Evolutionary conservation across 1,140 invertebrate species (phyloP).

Genomic region (Drosophila athabasca): DNA sequence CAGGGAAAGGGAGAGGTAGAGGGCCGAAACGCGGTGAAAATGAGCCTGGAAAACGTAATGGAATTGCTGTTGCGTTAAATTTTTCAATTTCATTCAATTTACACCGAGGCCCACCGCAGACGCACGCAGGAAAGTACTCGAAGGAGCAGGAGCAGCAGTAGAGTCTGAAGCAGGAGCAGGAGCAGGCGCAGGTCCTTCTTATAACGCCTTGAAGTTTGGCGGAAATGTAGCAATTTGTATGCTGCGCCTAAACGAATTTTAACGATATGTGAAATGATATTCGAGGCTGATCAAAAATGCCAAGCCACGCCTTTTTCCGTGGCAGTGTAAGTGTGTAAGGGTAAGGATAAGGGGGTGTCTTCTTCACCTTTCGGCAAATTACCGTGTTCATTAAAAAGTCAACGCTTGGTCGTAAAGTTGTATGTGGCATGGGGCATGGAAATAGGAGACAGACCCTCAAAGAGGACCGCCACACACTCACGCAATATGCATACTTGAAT

Average conservation of each 20-base stretch:
- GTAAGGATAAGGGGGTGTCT: conserved; percentile 19
- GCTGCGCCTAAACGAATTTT: conserved; percentile 81
- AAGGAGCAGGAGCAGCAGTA: too few relatives aligned
- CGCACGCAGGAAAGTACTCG: conserved; percentile 64
- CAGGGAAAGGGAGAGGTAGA: not conserved
- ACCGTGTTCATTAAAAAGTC: conserved; percentile 80
- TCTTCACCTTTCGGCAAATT: conserved; percentile 74
- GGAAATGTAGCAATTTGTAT: conserved; percentile 82
- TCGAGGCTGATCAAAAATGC: conserved; percentile 78
- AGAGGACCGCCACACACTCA: conserved; percentile 5
- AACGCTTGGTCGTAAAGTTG: conserved; percentile 71
- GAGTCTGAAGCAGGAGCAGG: too few relatives aligned
- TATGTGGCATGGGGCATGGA: conserved; percentile 19
- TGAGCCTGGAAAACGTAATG: conserved; percentile 78
- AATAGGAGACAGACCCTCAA: conserved; percentile 16
- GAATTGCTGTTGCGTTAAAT: conserved; percentile 80
- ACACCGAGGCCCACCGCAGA: conserved; percentile 67
- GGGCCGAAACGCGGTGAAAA: conserved; percentile 67
- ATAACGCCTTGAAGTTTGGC: conserved; percentile 60
- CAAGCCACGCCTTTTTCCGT: conserved; percentile 36
- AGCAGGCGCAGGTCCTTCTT: too few relatives aligned
- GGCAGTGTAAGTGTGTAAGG: not conserved
- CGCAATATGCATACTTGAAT: conserved; percentile 61
- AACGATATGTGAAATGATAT: conserved; percentile 83
- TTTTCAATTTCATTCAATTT: conserved; percentile 83